Conservation (phyloP, 2,888 invertebrate species). For the Argyresthia goedartella region DNA sequence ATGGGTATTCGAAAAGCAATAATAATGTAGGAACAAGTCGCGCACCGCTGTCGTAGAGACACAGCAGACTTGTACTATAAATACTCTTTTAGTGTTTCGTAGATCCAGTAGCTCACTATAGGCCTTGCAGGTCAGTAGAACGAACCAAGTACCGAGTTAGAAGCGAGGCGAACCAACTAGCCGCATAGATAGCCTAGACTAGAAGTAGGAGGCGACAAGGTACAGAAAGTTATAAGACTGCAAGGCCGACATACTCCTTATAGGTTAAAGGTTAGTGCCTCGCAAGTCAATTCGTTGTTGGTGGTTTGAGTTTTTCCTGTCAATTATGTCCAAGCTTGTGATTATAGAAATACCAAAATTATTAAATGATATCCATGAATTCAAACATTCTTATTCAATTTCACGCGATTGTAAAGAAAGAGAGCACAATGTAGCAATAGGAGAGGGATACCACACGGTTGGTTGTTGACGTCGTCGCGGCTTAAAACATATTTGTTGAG, state of each 20-base stretch:
- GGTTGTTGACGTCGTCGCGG: too few relatives aligned
- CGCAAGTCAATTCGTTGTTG: constrained; percentile 51
- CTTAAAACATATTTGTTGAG: too few relatives aligned
- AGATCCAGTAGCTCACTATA: constrained; percentile 23
- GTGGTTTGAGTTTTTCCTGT: constrained; percentile 53
- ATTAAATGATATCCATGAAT: background rate
- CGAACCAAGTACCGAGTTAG: background rate
- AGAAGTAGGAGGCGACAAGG: background rate
- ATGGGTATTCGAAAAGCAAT: constrained; percentile 73
- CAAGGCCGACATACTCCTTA: constrained; percentile 19
- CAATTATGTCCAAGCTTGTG: constrained; percentile 36
- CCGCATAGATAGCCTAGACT: background rate
- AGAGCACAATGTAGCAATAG: background rate
- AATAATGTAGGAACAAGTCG: constrained; percentile 65
- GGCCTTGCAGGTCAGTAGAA: background rate
- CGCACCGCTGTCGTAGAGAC: constrained; percentile 60
- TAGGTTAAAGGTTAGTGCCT: constrained; percentile 49
- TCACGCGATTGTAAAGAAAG: background rate
- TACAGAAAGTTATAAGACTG: constrained; percentile 4
- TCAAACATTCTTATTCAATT: background rate
- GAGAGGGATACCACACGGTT: background rate
- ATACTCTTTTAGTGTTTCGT: constrained; percentile 32
- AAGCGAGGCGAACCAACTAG: background rate
- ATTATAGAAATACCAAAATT: background rate
- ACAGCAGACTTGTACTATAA: constrained; percentile 34